phyloP scores from a whole-genome alignment of 2,888 invertebrate genomes.

The Pachycephus smyrnensis region DNA sequence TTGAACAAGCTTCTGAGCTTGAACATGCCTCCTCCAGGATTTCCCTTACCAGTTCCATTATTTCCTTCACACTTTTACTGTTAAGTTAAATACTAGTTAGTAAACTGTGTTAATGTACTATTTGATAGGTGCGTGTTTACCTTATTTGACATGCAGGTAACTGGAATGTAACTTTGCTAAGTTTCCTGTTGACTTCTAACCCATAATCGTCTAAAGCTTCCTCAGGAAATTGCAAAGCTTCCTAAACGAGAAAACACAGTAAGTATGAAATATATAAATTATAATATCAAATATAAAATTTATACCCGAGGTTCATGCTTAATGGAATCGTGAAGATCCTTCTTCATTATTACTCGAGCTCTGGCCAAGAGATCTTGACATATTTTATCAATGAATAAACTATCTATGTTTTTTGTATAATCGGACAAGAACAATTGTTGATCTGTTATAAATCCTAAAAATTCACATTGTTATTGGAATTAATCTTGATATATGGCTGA shows the following conservation, averaged over 20 bases:
- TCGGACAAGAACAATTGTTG: slow-evolving; percentile 73
- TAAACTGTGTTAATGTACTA: slow-evolving; percentile 26
- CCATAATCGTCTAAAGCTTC: slow-evolving; percentile 35
- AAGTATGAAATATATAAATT: not conserved
- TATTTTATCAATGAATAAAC: slow-evolving; percentile 81
- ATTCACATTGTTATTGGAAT: slow-evolving; percentile 9
- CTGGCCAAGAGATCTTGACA: slow-evolving; percentile 77
- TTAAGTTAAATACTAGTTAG: slow-evolving; percentile 47
- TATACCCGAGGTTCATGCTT: slow-evolving; percentile 62
- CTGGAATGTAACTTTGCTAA: slow-evolving; percentile 61
- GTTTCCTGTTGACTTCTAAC: slow-evolving; percentile 43
- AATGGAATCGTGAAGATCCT: slow-evolving; percentile 82
- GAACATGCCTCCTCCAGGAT: slow-evolving; percentile 77
- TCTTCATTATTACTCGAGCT: slow-evolving; percentile 81
- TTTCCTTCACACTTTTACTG: slow-evolving; percentile 74
- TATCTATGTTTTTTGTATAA: slow-evolving; percentile 81
- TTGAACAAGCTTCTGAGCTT: slow-evolving; percentile 73
- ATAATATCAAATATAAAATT: slow-evolving; percentile 16
- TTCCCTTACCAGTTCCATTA: slow-evolving; percentile 74
- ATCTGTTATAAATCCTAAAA: slow-evolving; percentile 70
- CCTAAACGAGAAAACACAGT: slow-evolving; percentile 29
- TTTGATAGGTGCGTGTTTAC: slow-evolving; percentile 45
- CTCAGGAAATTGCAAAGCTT: slow-evolving; percentile 33
- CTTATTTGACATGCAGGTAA: slow-evolving; percentile 70
- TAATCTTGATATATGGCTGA: not conserved